These are phyloP conservation scores for Glyptemys insculpta DNA, from an alignment of 2,797 vertebrate genomes.

Conservation along the genomic window DNA sequence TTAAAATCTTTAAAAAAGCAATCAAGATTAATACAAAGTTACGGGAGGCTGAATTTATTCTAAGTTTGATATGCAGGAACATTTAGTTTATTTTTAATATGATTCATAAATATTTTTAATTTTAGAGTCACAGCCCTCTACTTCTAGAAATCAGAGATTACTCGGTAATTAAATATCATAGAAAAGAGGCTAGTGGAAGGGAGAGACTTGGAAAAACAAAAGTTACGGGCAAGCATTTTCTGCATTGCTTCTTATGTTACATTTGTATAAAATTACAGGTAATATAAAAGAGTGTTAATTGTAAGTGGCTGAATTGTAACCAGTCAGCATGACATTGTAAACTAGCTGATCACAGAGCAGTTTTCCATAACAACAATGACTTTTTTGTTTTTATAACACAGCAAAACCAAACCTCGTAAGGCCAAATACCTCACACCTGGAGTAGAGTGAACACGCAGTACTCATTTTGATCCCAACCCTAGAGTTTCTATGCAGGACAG, in stretches of 20 bases:
- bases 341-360: background rate
- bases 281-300: background rate
- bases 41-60: background rate
- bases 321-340: background rate
- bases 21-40: background rate
- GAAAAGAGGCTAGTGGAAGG: background rate
- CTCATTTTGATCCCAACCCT: conserved; percentile 24
- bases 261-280: background rate
- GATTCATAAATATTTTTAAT: background rate
- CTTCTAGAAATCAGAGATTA: background rate
- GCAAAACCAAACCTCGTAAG: background rate
- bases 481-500: conserved; percentile 25
- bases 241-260: background rate
- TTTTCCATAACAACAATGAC: background rate
- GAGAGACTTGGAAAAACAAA: background rate
- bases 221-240: background rate
- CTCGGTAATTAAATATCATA: background rate
- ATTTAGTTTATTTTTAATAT: background rate
- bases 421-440: background rate
- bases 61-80: background rate
- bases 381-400: background rate
- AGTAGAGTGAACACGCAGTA: background rate
- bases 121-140: background rate
- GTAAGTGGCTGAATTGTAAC: background rate
- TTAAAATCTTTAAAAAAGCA: background rate